These are phyloP conservation scores for Pocillopora meandrina DNA, from an alignment of 92 coral and sea anemone genomes.

Conservation along the genomic window DNA sequence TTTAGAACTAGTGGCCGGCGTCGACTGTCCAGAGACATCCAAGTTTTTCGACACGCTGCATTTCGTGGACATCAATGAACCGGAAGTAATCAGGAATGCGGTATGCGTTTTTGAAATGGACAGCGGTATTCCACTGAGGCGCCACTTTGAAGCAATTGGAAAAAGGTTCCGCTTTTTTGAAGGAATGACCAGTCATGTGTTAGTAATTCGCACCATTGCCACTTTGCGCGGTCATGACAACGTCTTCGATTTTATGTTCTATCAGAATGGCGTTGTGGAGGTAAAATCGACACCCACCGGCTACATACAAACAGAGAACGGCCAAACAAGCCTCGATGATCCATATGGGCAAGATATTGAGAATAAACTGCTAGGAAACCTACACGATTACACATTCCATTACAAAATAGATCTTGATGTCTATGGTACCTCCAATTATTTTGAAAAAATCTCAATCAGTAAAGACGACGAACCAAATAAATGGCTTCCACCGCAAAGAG, in stretches of 20 bases:
- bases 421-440: constrained; percentile 59
- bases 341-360: constrained; percentile 64
- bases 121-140: constrained; percentile 89
- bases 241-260: constrained; percentile 82
- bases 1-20: constrained; percentile 70
- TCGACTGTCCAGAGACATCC: constrained; percentile 89
- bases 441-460: constrained; percentile 62
- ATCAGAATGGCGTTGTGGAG: constrained; percentile 85
- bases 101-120: constrained; percentile 88
- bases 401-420: constrained; percentile 84
- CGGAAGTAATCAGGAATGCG: constrained; percentile 65
- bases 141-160: constrained; percentile 80
- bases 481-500: constrained; percentile 52
- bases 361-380: constrained; percentile 57
- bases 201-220: constrained; percentile 74
- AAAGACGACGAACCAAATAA: constrained; percentile 41
- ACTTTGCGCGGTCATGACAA: constrained; percentile 81
- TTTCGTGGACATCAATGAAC: constrained; percentile 58
- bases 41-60: constrained; percentile 67
- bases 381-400: constrained; percentile 77
- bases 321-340: constrained; percentile 22
- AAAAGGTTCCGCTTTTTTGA: constrained; percentile 75
- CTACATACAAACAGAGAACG: constrained; percentile 62
- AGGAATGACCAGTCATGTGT: constrained; percentile 69
- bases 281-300: constrained; percentile 80